Conservation (phyloP, 2,888 invertebrate species). For the Exocentrus adspersus region DNA sequence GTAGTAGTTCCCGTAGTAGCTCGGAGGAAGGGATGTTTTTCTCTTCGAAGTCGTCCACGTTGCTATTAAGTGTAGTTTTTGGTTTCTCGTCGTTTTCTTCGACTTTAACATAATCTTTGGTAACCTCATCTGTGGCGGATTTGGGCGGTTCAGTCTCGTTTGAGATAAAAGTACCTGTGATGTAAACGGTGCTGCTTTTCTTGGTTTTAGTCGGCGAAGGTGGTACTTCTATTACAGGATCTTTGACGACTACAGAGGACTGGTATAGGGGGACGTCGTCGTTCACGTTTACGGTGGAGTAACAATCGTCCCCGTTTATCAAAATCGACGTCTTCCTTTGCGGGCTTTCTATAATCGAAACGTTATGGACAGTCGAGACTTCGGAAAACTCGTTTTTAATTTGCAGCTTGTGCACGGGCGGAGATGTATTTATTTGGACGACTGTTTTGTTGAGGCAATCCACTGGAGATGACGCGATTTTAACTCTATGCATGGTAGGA, state of each 20-base stretch:
- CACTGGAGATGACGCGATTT: conserved; percentile 40
- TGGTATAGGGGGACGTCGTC: conserved; percentile 76
- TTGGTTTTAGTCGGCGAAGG: conserved; percentile 42
- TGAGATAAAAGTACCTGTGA: conserved; percentile 56
- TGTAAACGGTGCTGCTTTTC: conserved; percentile 61
- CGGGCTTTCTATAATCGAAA: conserved; percentile 56
- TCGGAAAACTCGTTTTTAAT: conserved; percentile 65
- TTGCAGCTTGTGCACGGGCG: conserved; percentile 66
- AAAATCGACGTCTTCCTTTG: conserved; percentile 74
- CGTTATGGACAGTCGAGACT: conserved; percentile 46
- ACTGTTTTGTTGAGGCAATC: conserved; percentile 61
- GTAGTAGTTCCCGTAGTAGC: conserved; percentile 68
- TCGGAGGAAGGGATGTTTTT: conserved; percentile 44
- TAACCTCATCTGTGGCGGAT: conserved; percentile 29
- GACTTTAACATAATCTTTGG: conserved; percentile 16
- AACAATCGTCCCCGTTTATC: conserved; percentile 79
- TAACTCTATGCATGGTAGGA: conserved; percentile 37
- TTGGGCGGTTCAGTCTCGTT: conserved; percentile 31
- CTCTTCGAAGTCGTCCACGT: conserved; percentile 33
- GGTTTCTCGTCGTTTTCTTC: background rate
- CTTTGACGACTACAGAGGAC: conserved; percentile 78
- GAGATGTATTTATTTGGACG: conserved; percentile 62
- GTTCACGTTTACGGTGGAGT: conserved; percentile 78
- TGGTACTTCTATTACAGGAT: conserved; percentile 58
- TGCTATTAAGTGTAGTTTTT: background rate